A percentile compares a stretch with the other conserved stretches of the same genome.
These are phyloP conservation scores for Platyrinchus mystaceus DNA, from an alignment of 2,797 vertebrate genomes.

Conservation along the genomic window DNA sequence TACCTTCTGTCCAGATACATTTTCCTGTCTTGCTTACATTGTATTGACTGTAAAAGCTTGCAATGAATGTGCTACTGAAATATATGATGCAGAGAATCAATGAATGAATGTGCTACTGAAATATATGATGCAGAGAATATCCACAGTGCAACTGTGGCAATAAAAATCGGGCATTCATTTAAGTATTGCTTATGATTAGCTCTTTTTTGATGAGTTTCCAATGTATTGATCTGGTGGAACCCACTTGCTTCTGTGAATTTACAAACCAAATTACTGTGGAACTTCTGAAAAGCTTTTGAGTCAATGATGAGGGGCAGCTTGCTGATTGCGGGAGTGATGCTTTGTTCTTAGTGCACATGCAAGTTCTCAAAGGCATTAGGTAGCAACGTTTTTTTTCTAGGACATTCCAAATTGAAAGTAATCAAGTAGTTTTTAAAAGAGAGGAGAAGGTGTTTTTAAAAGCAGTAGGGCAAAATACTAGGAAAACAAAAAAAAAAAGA, in stretches of 20 bases:
- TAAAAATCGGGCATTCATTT: not conserved
- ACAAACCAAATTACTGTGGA: not conserved
- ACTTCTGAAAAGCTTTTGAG: not conserved
- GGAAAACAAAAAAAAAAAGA: not conserved
- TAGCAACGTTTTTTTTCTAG: not conserved
- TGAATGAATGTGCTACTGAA: not conserved
- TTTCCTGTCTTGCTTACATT: not conserved
- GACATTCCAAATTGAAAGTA: not conserved
- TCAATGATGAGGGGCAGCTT: not conserved
- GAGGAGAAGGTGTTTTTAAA: not conserved
- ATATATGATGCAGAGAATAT: not conserved
- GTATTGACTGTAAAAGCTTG: not conserved
- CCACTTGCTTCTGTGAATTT: not conserved
- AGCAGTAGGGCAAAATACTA: not conserved
- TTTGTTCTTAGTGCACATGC: not conserved
- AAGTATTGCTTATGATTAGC: not conserved
- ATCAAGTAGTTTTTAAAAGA: not conserved
- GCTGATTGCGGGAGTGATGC: not conserved
- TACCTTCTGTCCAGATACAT: not conserved
- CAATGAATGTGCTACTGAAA: not conserved
- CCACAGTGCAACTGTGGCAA: not conserved
- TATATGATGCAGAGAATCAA: not conserved
- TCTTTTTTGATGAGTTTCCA: not conserved
- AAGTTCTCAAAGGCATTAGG: not conserved
- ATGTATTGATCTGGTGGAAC: not conserved